A percentile compares a stretch with the other conserved stretches of the same genome.
phyloP scores from a whole-genome alignment of 2,113 vertebrate genomes.

The Microcebus lehilahytsara region DNA sequence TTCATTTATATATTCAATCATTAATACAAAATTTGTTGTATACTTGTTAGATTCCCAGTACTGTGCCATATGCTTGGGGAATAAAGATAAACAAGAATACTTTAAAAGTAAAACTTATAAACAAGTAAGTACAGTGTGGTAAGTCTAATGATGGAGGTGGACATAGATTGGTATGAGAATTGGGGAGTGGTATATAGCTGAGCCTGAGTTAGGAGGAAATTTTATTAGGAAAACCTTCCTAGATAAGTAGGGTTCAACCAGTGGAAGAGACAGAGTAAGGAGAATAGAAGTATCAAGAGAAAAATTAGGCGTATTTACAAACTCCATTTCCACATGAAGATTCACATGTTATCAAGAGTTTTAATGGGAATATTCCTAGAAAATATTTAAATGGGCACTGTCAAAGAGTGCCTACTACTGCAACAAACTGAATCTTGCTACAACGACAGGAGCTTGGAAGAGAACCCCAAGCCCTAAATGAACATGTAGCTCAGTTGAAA shows the following conservation, averaged over 20 bases:
- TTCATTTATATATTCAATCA: neutral
- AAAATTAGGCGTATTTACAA: neutral
- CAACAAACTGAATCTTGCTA: neutral
- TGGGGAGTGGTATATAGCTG: neutral
- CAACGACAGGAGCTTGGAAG: neutral
- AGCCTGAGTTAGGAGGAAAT: neutral
- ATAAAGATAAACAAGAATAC: neutral
- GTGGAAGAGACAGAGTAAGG: neutral
- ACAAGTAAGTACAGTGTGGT: neutral
- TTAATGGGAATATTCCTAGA: neutral
- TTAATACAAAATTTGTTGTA: neutral
- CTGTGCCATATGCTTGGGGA: neutral
- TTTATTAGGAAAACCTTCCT: neutral
- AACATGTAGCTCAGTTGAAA: neutral
- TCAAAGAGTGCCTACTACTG: neutral
- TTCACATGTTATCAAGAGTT: neutral
- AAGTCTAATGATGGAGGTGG: neutral
- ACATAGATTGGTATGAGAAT: neutral
- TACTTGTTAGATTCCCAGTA: neutral
- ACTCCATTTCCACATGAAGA: neutral
- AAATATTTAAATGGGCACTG: neutral
- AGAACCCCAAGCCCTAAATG: neutral
- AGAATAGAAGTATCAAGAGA: neutral
- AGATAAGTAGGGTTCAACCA: neutral
- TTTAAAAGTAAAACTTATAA: neutral